Conservation (phyloP, 2,888 invertebrate species). For the Ectemnius cavifrons region DNA sequence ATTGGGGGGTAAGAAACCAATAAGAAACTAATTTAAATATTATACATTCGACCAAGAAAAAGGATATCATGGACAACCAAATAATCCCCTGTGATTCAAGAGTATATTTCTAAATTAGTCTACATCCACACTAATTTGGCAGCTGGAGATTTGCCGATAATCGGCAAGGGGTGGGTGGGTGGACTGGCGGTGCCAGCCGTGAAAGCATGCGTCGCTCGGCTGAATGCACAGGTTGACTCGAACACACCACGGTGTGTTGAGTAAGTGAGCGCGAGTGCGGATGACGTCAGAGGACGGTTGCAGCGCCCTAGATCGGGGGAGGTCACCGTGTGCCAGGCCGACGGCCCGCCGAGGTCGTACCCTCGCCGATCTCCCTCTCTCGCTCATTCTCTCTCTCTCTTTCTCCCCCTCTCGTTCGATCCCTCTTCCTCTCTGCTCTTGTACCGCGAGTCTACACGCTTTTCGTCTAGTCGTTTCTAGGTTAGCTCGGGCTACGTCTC, state of each 20-base stretch:
- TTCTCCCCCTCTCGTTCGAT: not conserved
- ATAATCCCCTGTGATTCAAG: not conserved
- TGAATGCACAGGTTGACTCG: slow-evolving; percentile 69
- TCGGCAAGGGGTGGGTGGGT: not conserved
- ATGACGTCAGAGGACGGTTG: slow-evolving; percentile 77
- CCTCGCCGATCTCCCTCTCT: slow-evolving; percentile 54
- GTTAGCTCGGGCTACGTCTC: slow-evolving; percentile 69
- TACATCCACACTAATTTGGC: not conserved
- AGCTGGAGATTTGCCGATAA: not conserved
- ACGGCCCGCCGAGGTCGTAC: slow-evolving; percentile 78
- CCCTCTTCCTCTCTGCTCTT: slow-evolving; percentile 46
- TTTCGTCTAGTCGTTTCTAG: slow-evolving; percentile 74
- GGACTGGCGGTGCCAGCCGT: slow-evolving; percentile 49
- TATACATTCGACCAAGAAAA: too few species aligned
- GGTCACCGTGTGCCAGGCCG: slow-evolving; percentile 77
- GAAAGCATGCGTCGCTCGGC: slow-evolving; percentile 61
- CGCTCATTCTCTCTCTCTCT: not conserved
- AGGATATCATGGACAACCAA: too few species aligned
- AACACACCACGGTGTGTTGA: slow-evolving; percentile 48
- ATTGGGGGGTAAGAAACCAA: too few species aligned
- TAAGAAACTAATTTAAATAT: too few species aligned
- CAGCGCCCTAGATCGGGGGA: slow-evolving; percentile 78
- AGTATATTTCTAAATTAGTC: not conserved
- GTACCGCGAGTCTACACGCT: slow-evolving; percentile 54
- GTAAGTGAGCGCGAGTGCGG: slow-evolving; percentile 57